Percentiles rank a stretch among this genome's conserved stretches.
phyloP scores from a whole-genome alignment of 2,113 vertebrate genomes.

The Pitta sordida region DNA sequence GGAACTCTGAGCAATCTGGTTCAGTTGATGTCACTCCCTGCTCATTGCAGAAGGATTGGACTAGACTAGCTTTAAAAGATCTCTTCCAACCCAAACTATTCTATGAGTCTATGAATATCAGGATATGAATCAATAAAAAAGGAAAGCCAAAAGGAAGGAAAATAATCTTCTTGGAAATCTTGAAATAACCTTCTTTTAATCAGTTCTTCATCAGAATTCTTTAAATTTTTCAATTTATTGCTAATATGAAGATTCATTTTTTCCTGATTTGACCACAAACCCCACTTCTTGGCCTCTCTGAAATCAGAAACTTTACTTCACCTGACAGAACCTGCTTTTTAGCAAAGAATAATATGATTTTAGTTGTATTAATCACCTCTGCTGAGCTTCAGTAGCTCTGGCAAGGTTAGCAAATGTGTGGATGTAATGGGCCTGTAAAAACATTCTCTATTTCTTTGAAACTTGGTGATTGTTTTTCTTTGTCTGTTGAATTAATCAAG shows the following conservation, averaged over 20 bases:
- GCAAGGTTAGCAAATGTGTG: neutral
- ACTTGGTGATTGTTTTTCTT: neutral
- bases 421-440: neutral
- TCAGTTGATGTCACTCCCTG: neutral
- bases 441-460: constrained; percentile 1
- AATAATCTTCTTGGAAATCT: neutral
- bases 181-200: neutral
- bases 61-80: neutral
- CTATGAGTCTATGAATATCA: neutral
- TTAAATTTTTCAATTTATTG: neutral
- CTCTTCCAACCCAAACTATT: neutral
- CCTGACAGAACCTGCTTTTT: neutral
- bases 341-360: neutral
- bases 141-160: neutral
- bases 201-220: neutral
- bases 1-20: neutral
- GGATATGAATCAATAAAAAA: neutral
- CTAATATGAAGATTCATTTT: neutral
- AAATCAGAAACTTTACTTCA: neutral
- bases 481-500: neutral
- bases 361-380: neutral
- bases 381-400: neutral
- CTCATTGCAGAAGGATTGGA: neutral
- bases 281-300: neutral
- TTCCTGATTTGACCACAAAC: neutral